Conservation (phyloP, 1,140 invertebrate genomes). For the Lepidurus packardi region DNA sequence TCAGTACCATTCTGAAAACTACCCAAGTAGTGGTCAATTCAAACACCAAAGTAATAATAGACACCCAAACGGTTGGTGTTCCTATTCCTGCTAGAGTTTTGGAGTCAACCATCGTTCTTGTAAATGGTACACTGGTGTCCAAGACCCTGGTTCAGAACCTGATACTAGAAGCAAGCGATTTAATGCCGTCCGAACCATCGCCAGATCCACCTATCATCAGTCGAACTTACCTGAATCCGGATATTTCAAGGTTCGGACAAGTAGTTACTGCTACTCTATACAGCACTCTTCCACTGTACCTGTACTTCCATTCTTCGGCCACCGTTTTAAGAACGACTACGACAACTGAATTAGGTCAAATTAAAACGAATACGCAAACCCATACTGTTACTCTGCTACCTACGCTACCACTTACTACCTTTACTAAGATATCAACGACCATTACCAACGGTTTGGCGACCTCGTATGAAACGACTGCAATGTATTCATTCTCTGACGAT, state of each 20-base stretch:
- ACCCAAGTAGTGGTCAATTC: background rate
- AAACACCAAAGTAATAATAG: background rate
- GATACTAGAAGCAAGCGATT: background rate
- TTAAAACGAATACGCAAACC: background rate
- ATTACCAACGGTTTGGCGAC: background rate
- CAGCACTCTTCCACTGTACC: background rate
- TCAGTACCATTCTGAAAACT: background rate
- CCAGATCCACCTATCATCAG: background rate
- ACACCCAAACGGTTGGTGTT: background rate
- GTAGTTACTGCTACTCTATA: background rate
- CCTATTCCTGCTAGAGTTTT: background rate
- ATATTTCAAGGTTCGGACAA: background rate
- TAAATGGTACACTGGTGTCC: background rate
- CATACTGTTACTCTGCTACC: background rate
- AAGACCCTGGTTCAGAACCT: background rate
- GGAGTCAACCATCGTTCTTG: background rate
- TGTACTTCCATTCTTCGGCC: background rate
- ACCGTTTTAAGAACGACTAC: background rate
- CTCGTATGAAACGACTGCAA: background rate
- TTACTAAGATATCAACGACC: background rate
- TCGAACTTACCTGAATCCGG: background rate
- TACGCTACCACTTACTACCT: background rate
- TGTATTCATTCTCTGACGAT: background rate
- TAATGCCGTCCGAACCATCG: background rate
- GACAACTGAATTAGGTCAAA: background rate